Evolutionary conservation across 1,140 invertebrate species (phyloP).

Genomic region (Drosophila murphyi): DNA sequence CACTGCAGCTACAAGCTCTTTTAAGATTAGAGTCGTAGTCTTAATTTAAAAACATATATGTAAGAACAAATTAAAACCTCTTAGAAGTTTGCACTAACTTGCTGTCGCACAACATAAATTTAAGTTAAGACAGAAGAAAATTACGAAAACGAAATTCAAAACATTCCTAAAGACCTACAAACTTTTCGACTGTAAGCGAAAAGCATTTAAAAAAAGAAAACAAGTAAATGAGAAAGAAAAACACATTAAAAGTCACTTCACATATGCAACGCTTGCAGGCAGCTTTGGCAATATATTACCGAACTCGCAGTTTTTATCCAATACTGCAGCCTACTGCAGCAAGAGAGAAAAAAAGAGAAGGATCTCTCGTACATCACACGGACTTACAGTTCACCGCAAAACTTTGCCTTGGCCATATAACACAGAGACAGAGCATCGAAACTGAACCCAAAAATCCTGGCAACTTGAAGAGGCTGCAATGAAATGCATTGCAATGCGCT

Average conservation of each 20-base stretch:
- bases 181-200: constrained; percentile 15
- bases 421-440: constrained; percentile 20
- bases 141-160: constrained; percentile 11
- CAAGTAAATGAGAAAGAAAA: background rate
- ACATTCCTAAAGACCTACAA: constrained; percentile 1
- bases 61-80: background rate
- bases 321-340: constrained; percentile 38
- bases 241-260: constrained; percentile 19
- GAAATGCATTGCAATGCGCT: constrained; percentile 62
- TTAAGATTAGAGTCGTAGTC: background rate
- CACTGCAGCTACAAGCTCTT: background rate
- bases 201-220: constrained; percentile 15
- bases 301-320: constrained; percentile 47
- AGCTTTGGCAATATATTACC: constrained; percentile 39
- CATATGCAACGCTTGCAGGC: constrained; percentile 23
- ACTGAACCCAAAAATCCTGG: constrained; percentile 26
- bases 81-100: background rate
- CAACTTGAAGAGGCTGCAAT: constrained; percentile 51
- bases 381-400: constrained; percentile 49
- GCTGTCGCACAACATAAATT: constrained; percentile 3
- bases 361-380: constrained; percentile 42
- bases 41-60: background rate
- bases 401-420: constrained; percentile 50
- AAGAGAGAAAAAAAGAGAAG: constrained; percentile 1
- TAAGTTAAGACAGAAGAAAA: constrained; percentile 12